Evolutionary conservation across 2,797 vertebrate species (phyloP).

Genomic region (Gambusia yucatana): DNA sequence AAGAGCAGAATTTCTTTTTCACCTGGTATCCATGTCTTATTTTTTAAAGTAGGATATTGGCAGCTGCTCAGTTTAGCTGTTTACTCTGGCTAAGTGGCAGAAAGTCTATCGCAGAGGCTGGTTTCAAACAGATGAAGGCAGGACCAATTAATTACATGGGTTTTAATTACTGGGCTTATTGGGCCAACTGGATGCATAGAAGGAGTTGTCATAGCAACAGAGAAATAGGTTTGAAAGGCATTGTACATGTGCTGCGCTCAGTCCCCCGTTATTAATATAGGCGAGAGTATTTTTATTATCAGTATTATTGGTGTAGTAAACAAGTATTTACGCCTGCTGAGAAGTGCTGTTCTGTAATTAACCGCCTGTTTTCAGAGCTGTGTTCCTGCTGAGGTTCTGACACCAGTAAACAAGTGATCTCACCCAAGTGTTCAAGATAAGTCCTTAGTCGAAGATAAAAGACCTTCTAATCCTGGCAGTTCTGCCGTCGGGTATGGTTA

Average conservation of each 20-base stretch:
- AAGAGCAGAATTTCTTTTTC: slow-evolving; percentile 5
- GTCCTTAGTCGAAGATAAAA: slow-evolving; percentile 55
- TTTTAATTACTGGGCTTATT: slow-evolving; percentile 76
- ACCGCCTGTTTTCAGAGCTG: slow-evolving; percentile 39
- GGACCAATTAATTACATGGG: slow-evolving; percentile 78
- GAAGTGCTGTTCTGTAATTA: slow-evolving; percentile 63
- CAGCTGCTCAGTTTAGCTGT: slow-evolving; percentile 35
- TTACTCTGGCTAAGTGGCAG: slow-evolving; percentile 43
- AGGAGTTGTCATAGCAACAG: slow-evolving; percentile 73
- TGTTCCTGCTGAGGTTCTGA: slow-evolving; percentile 63
- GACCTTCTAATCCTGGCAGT: slow-evolving; percentile 25
- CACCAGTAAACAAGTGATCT: slow-evolving; percentile 60
- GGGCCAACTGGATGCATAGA: slow-evolving; percentile 63
- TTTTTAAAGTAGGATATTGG: not conserved
- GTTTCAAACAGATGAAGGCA: slow-evolving; percentile 64
- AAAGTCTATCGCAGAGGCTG: slow-evolving; percentile 46
- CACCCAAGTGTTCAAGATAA: slow-evolving; percentile 45
- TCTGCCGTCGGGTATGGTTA: slow-evolving; percentile 40
- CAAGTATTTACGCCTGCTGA: slow-evolving; percentile 59
- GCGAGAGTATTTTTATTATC: slow-evolving; percentile 61
- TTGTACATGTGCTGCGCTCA: slow-evolving; percentile 46
- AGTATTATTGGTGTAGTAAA: slow-evolving; percentile 66
- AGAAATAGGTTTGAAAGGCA: slow-evolving; percentile 55
- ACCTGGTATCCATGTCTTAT: not conserved
- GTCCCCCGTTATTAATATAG: slow-evolving; percentile 51